Evolutionary conservation across 1,140 invertebrate genomes (phyloP).

Genomic region (Ostrea denselamellosa): DNA sequence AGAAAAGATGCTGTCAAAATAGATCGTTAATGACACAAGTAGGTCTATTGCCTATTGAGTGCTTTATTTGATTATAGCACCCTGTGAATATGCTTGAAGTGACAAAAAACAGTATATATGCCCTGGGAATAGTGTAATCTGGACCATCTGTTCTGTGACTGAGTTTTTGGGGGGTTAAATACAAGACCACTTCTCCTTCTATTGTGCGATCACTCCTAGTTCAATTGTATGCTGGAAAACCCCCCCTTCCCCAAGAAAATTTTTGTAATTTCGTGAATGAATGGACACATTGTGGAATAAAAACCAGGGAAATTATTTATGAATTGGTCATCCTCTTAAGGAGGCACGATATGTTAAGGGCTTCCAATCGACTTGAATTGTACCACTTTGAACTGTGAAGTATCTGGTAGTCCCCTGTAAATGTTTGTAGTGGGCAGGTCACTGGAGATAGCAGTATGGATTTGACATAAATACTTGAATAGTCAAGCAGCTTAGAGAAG

Average conservation of each 20-base stretch:
- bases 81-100: too few relatives aligned
- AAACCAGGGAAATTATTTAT: background rate
- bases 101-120: too few relatives aligned
- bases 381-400: background rate
- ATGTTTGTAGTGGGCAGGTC: background rate
- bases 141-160: too few relatives aligned
- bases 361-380: background rate
- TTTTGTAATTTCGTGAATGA: background rate
- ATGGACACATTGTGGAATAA: background rate
- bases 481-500: background rate
- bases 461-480: slow-evolving; percentile 6
- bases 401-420: background rate
- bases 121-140: too few relatives aligned
- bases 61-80: too few relatives aligned
- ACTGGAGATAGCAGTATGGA: background rate
- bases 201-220: background rate
- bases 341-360: background rate
- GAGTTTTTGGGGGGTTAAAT: too few relatives aligned
- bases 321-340: slow-evolving; percentile 9
- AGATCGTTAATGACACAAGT: too few relatives aligned
- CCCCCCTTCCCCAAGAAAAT: too few relatives aligned
- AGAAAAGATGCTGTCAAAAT: too few relatives aligned
- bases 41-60: too few relatives aligned
- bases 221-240: too few relatives aligned
- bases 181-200: too few relatives aligned